Conservation (phyloP, 30 jellyfish, hydroid and myxozoan species). For the Aurelia sp. region DNA sequence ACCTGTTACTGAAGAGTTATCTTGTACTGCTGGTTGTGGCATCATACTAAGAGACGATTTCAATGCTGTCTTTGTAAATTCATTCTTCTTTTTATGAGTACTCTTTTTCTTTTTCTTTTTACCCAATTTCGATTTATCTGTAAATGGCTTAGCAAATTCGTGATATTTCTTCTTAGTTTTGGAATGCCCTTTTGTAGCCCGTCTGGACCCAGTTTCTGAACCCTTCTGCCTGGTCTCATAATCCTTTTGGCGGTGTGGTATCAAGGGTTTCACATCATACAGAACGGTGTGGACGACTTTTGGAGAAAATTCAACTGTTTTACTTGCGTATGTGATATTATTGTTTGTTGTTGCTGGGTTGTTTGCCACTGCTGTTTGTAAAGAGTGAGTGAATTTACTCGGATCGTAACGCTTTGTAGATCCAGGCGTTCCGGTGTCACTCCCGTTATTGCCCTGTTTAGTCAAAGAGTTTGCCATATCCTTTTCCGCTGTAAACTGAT, state of each 20-base stretch:
- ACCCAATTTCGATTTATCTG: background rate
- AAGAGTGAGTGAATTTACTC: too few relatives aligned
- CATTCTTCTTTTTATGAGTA: background rate
- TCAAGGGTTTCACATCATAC: constrained; percentile 56
- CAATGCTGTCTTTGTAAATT: background rate
- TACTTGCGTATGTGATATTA: too few relatives aligned
- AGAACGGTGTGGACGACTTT: constrained; percentile 23
- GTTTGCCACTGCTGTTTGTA: too few relatives aligned
- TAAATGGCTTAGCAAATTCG: background rate
- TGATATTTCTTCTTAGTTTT: background rate
- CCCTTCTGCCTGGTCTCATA: background rate
- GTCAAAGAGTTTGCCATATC: constrained; percentile 21
- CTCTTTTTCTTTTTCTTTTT: background rate
- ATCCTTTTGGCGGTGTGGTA: constrained; percentile 13
- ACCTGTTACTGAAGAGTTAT: constrained; percentile 12
- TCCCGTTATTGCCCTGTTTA: constrained; percentile 4
- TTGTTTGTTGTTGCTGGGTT: too few relatives aligned
- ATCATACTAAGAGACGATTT: constrained; percentile 3
- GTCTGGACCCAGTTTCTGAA: background rate
- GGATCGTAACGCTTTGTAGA: too few relatives aligned
- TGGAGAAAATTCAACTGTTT: background rate
- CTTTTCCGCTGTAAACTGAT: constrained; percentile 36
- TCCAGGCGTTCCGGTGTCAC: constrained; percentile 2
- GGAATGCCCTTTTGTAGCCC: constrained; percentile 3
- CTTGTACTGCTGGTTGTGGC: constrained; percentile 44